phyloP scores from a whole-genome alignment of 1,140 invertebrate species.

The Drosophila sulfurigaster region DNA sequence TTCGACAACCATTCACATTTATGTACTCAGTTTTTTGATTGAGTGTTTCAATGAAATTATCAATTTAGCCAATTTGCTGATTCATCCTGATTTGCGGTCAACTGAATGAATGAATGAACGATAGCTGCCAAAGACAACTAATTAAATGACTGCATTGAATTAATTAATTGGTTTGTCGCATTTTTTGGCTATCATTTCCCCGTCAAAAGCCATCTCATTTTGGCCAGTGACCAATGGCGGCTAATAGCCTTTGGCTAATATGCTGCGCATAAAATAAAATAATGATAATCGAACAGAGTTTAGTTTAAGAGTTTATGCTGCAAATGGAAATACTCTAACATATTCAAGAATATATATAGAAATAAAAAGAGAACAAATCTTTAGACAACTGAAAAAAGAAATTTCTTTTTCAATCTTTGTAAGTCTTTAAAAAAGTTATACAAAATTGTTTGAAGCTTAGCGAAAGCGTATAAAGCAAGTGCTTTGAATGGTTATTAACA shows the following conservation, averaged over 20 bases:
- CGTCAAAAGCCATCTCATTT: conserved; percentile 6
- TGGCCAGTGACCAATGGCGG: neutral
- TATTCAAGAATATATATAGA: no score
- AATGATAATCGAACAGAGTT: neutral
- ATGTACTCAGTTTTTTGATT: conserved; percentile 72
- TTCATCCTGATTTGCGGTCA: conserved; percentile 23
- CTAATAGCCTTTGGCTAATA: conserved; percentile 6
- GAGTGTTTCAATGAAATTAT: conserved; percentile 80
- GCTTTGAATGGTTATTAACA: conserved; percentile 55
- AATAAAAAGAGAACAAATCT: no score
- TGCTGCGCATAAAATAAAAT: conserved; percentile 27
- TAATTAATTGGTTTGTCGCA: conserved; percentile 52
- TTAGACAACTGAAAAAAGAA: neutral
- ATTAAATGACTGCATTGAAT: conserved; percentile 41
- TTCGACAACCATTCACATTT: conserved; percentile 60
- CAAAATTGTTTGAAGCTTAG: no score
- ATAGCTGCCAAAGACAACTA: conserved; percentile 37
- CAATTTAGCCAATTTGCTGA: conserved; percentile 71
- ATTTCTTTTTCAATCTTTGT: no score
- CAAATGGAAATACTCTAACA: neutral
- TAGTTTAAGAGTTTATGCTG: no score
- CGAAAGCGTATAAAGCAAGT: conserved; percentile 5
- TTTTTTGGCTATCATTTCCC: conserved; percentile 44
- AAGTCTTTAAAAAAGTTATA: no score
- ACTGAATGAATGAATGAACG: conserved; percentile 19